Evolutionary conservation across 2,888 invertebrate species (phyloP).

Genomic region (Brachypterus glaber): DNA sequence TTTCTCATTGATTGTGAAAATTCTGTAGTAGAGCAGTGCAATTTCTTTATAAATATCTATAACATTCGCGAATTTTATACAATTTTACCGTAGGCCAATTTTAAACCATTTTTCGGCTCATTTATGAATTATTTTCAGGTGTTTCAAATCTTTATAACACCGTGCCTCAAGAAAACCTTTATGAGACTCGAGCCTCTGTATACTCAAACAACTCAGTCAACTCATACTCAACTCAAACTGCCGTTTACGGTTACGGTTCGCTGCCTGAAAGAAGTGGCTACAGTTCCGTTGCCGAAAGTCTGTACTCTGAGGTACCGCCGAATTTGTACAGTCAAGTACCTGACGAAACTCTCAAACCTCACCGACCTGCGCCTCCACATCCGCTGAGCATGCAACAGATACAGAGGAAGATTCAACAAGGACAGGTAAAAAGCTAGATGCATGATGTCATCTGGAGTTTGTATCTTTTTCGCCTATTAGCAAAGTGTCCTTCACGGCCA

Average conservation of each 20-base stretch:
- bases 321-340: slow-evolving; percentile 37
- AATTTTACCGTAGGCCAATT: no score
- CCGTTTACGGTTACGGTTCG: slow-evolving; percentile 23
- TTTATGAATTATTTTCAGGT: no score
- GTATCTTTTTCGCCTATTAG: no score
- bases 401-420: slow-evolving; percentile 38
- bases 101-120: no score
- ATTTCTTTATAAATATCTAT: no score
- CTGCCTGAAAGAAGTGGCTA: slow-evolving; percentile 21
- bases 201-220: slow-evolving; percentile 15
- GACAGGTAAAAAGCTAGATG: no score
- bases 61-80: no score
- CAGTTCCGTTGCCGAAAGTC: slow-evolving; percentile 26
- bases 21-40: no score
- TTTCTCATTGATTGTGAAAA: no score
- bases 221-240: slow-evolving; percentile 21
- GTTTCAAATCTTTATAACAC: no score
- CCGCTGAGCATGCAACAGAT: slow-evolving; percentile 41
- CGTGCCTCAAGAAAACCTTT: neutral
- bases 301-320: slow-evolving; percentile 39
- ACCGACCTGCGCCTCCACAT: slow-evolving; percentile 39
- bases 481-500: no score
- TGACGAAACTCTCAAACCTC: slow-evolving; percentile 35
- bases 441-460: no score
- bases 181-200: slow-evolving; percentile 1